phyloP scores from a whole-genome alignment of 1,140 invertebrate genomes.

The Nymphalis io region DNA sequence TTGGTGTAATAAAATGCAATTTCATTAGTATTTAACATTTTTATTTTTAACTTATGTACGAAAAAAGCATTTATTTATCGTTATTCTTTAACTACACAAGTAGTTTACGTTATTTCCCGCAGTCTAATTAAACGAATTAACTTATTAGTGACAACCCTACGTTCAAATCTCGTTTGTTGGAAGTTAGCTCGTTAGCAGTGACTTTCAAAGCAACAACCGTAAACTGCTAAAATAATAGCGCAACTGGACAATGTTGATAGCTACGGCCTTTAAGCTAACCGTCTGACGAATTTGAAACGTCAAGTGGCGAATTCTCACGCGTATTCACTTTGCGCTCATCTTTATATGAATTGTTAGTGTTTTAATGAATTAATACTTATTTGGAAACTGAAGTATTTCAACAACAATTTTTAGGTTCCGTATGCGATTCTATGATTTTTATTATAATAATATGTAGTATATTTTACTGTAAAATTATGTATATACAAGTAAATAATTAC shows the following conservation, averaged over 20 bases:
- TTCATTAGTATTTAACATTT: too few species aligned
- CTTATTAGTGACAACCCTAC: not conserved
- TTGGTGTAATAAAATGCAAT: too few species aligned
- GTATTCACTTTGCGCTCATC: not conserved
- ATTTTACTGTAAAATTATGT: too few species aligned
- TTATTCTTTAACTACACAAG: too few species aligned
- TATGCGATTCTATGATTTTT: too few species aligned
- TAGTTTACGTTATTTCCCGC: not conserved
- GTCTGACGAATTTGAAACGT: not conserved
- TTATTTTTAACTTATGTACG: too few species aligned
- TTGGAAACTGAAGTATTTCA: too few species aligned
- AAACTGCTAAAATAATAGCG: slow-evolving; percentile 22
- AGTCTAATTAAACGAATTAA: not conserved
- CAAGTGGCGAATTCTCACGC: not conserved
- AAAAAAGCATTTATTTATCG: too few species aligned
- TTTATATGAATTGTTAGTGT: not conserved
- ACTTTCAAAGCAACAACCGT: slow-evolving; percentile 16
- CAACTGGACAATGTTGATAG: slow-evolving; percentile 9
- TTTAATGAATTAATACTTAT: too few species aligned
- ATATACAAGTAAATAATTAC: too few species aligned
- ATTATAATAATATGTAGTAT: too few species aligned
- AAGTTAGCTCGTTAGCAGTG: slow-evolving; percentile 10
- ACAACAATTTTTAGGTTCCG: too few species aligned
- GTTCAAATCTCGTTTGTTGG: not conserved
- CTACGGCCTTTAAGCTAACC: slow-evolving; percentile 6